A percentile compares a stretch with the other conserved stretches of the same genome.
Evolutionary conservation across 2,888 invertebrate genomes (phyloP).

Genomic region (Aphidoletes aphidimyza): DNA sequence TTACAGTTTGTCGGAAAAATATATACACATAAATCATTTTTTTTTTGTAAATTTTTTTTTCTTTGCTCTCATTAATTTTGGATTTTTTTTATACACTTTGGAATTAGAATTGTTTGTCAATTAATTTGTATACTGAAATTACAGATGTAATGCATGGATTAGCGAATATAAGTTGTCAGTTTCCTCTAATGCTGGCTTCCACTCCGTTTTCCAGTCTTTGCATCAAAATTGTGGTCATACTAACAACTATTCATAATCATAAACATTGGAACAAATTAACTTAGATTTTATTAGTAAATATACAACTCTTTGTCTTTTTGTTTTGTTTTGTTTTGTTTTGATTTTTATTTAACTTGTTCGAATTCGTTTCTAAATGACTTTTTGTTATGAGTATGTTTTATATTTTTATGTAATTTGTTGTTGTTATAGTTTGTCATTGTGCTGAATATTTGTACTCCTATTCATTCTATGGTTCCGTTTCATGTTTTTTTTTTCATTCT

Average conservation of each 20-base stretch:
- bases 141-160: no score
- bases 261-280: no score
- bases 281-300: no score
- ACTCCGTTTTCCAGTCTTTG: no score
- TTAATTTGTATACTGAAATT: no score
- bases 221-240: no score
- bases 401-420: background rate
- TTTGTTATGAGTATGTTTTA: background rate
- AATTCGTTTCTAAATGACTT: background rate
- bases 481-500: background rate
- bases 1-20: background rate
- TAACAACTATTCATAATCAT: no score
- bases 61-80: background rate
- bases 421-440: background rate
- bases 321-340: no score
- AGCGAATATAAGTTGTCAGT: no score
- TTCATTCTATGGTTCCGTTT: background rate
- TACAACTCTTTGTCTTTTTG: no score
- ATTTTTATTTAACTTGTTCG: background rate
- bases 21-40: conserved; percentile 27
- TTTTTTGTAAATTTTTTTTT: background rate
- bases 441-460: conserved; percentile 31
- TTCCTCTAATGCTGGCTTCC: no score
- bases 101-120: no score
- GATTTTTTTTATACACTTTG: background rate